Evolutionary conservation across 2,113 vertebrate genomes (phyloP), one percentile per base, ranked within the genome.

Genomic region (Pandion haliaetus): DNA sequence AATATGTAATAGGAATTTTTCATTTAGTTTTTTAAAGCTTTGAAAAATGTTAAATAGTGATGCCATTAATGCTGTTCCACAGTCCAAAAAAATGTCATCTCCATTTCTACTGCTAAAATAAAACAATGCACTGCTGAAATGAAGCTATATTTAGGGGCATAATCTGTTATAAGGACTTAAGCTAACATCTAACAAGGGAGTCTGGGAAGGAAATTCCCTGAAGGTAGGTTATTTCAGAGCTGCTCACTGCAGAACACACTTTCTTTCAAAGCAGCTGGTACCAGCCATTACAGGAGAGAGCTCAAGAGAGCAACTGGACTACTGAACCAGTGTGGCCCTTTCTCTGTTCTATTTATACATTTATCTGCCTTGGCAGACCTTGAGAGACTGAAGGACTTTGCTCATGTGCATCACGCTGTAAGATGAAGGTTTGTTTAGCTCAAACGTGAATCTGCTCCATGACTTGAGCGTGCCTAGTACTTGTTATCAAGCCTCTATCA

Each of bases 81-180:
- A 12, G 55, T 21, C 94, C 94, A 94, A 83, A 34, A 44, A 83
- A 40, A 42, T 76, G 86, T 94, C 93, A 86, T 59, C 83, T 87
- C 72, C 44, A 4, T 44, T 89, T 23, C 19, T n/a, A 3, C 63
- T 45, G 87, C 65, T 44, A 57, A n/a, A 61, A 79, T 3, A 32
- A 38, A 77, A 86, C 74, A 50, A 69, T 57, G 86, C 21, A 86
- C 88, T 65, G 86, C 83, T 86, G 96, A 69, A 83, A 95, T 26
- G 49, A 38, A 83, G 76, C n/a, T 55, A 45, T 17, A 26, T 63
- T 55, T 13, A 69, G 79, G 92, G 86, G 63, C 14, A 40, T 59
- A 5, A 83, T 44, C 72, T 24, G 71, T 9, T 8, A 38, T 15
- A 36, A 86, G 66, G 49, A 28, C 74, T 81, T 59, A 44, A 88